phyloP scores from a whole-genome alignment of 2,113 vertebrate species.

The Paralichthys olivaceus region DNA sequence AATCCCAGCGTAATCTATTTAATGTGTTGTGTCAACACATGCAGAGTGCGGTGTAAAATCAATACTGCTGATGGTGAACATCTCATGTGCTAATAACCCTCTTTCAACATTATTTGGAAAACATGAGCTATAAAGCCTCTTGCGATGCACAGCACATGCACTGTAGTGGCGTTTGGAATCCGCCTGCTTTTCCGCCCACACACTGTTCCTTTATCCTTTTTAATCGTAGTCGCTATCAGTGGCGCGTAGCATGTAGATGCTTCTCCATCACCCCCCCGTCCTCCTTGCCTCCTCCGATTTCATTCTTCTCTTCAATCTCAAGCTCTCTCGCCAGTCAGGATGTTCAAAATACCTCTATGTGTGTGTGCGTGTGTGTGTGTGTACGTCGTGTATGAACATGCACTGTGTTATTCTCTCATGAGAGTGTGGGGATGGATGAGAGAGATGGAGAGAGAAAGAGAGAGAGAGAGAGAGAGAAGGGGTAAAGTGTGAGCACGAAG shows the following conservation, averaged over 20 bases:
- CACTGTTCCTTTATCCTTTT: neutral
- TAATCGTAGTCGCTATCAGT: slow-evolving; percentile 13
- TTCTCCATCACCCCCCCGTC: neutral
- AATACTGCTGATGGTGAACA: slow-evolving; percentile 52
- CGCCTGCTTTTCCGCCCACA: slow-evolving; percentile 21
- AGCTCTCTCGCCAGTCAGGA: neutral
- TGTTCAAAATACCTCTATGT: slow-evolving; percentile 17
- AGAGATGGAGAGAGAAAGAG: neutral
- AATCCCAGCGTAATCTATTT: neutral
- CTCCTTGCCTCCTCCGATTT: slow-evolving; percentile 3
- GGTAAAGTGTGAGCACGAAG: slow-evolving; percentile 42
- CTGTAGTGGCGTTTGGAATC: slow-evolving; percentile 4
- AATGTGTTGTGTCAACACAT: slow-evolving; percentile 43
- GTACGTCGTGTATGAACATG: neutral
- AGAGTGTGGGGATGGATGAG: slow-evolving; percentile 26
- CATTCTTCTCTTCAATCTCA: neutral
- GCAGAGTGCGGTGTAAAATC: slow-evolving; percentile 37
- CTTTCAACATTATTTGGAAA: slow-evolving; percentile 55
- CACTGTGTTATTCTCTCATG: neutral
- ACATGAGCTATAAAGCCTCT: slow-evolving; percentile 42
- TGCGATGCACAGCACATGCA: slow-evolving; percentile 5
- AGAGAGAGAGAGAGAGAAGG: slow-evolving; percentile 16
- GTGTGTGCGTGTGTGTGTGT: neutral
- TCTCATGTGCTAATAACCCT: slow-evolving; percentile 46
- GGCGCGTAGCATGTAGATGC: slow-evolving; percentile 9